Conservation (phyloP, 2,797 vertebrate genomes). For the Silurus aristotelis region DNA sequence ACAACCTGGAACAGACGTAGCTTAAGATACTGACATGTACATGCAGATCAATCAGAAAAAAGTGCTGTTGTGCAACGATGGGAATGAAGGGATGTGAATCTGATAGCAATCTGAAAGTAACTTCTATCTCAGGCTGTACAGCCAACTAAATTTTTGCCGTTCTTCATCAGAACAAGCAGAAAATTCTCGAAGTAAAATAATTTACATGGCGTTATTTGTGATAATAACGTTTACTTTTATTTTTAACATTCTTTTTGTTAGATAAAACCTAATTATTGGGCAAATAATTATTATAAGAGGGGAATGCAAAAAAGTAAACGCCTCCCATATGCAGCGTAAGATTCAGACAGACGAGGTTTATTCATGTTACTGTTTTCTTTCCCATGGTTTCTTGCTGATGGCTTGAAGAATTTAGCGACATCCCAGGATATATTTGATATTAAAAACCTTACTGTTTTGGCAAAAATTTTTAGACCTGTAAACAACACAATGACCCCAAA, state of each 20-base stretch:
- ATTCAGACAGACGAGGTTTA: background rate
- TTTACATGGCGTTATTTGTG: background rate
- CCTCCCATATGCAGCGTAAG: background rate
- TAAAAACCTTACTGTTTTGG: background rate
- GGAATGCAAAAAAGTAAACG: background rate
- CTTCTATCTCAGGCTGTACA: background rate
- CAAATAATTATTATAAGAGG: background rate
- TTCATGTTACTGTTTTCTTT: background rate
- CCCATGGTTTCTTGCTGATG: background rate
- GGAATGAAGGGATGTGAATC: no score
- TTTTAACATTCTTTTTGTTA: background rate
- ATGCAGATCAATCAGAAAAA: conserved; percentile 14
- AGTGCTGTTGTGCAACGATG: background rate
- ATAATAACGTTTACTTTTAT: no score
- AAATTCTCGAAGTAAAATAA: background rate
- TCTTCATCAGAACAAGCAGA: background rate
- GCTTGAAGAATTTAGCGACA: background rate
- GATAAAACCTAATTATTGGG: background rate
- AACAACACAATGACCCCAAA: background rate
- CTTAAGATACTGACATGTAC: background rate
- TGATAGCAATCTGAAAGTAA: background rate
- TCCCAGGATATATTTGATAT: no score
- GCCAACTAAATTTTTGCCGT: background rate
- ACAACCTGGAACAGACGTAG: background rate
- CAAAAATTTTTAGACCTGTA: background rate